Evolutionary conservation across 1,140 invertebrate genomes (phyloP), one percentile per base, ranked within the genome.

Genomic region (Heterodera carotae): DNA sequence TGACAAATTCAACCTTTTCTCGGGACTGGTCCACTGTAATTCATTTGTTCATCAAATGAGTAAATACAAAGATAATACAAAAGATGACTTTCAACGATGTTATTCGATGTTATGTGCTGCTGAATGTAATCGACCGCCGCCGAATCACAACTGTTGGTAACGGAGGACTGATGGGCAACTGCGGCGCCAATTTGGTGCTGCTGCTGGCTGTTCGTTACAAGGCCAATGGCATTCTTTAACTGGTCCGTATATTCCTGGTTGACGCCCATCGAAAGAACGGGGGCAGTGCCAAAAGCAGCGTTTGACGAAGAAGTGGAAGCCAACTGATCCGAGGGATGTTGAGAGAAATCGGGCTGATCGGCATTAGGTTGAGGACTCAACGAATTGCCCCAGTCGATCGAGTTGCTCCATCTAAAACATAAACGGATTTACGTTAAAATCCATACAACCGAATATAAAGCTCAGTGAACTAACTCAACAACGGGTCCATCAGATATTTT

Each of bases 1-100:
- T 74, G 1, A 64, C 56, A 15, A 74, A 74, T n/a, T 74, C 72
- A 39, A 74, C 72, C 39, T 74, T 74, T n/a, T 74, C 64, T 74
- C 29, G 59, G 25, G 64, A 64, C 43, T 74, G 15, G 36, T 62
- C 59, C 64, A 74, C 33, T 62, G 12, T 29, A 74, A 74, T 4
- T 60, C 6, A 43, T 8, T 43, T 22, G 12, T 59, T 12, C 5
- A 72, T 27, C 8, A 43, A 43, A n/a, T n/a, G n/a, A n/a, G n/a
- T n/a, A n/a, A n/a, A n/a, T n/a, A n/a, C n/a, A n/a, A n/a, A n/a
- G n/a, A n/a, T 8, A 25, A 18, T 72, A 60, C 25, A 18, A 60
- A 39, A 59, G 22, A 25, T 53, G 6, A 72, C 36, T 56, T 62
- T 62, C 72, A 29, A 62, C 36, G 25, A 29, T 59, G 34, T 27